Percentiles rank a stretch among this genome's conserved stretches.
Conservation (phyloP, 1,140 invertebrate species). For the Metopolophium dirhodum region DNA sequence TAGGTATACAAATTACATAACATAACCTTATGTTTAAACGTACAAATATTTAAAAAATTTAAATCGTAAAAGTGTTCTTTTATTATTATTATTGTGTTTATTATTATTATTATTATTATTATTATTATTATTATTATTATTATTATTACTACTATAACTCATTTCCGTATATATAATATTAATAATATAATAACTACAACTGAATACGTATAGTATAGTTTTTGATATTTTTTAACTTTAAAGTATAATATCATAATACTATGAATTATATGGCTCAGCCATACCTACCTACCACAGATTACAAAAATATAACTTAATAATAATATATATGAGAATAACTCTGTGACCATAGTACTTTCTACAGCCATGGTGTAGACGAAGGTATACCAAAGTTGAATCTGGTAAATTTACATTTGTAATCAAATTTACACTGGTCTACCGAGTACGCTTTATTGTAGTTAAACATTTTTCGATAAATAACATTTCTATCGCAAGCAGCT, state of each 20-base stretch:
- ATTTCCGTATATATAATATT: background rate
- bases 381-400: too few relatives aligned
- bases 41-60: background rate
- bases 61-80: background rate
- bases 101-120: background rate
- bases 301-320: too few relatives aligned
- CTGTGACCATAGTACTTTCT: too few relatives aligned
- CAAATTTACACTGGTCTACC: too few relatives aligned
- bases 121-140: background rate
- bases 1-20: background rate
- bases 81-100: background rate
- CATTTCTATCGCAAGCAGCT: too few relatives aligned
- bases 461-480: too few relatives aligned
- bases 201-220: background rate
- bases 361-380: too few relatives aligned
- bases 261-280: too few relatives aligned
- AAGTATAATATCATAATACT: background rate
- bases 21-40: background rate
- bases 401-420: too few relatives aligned
- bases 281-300: too few relatives aligned
- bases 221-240: background rate
- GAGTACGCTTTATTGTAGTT: too few relatives aligned
- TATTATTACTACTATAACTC: slow-evolving; percentile 36
- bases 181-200: background rate
- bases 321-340: too few relatives aligned